Base-by-base conservation (phyloP, 35 echinoderm and acorn worm genomes). In the Acanthaster planci region DNA sequence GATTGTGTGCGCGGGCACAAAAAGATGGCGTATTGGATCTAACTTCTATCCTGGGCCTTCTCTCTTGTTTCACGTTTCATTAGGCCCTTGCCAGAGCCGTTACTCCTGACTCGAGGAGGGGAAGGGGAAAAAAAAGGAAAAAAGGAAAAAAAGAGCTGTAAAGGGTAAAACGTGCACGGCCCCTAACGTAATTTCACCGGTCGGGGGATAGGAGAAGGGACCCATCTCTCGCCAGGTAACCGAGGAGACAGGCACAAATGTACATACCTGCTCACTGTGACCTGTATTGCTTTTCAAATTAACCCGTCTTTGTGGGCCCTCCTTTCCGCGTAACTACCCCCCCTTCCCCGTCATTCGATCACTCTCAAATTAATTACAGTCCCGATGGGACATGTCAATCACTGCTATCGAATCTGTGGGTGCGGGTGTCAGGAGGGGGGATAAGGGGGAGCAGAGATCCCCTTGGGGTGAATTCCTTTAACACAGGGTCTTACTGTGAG, bases 301-400 rank as follows among this genome's bases (percentile, higher is more conserved):
- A 86, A 77, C 75, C 75, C 84, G 31, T 86, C 84, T 86, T 86
- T 86, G 84, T 77, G 40, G 17, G 51, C 37, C 50, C 72, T 78
- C 36, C 67, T 78, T 86, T 86, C 84, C 84, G 84, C 84, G 78
- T 86, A 77, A 86, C 84, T 86, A 68, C 75, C 84, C 76, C 38
- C 76, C 37, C 77, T 68, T 68, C 76, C 67, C 53, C 76, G 84
- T 77, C 77, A 86, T 86, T 86, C 77, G 84, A 86, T 86, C 84
- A 76, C 84, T 86, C 64, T 86, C 84, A 78, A 86, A 86, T 86
- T 86, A 86, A 86, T 86, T 86, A 86, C 84, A 78, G 84, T 27
- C 67, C 84, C 84, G 50, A 52, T 47, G 84, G 84, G 84, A 52
- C 52, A 67, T 78, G 84, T 86, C 84, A 86, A 86, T 86, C 84